A percentile compares a stretch with the other conserved stretches of the same genome.
Conservation (phyloP, 2,888 invertebrate genomes). For the Tachystola acroxantha region DNA sequence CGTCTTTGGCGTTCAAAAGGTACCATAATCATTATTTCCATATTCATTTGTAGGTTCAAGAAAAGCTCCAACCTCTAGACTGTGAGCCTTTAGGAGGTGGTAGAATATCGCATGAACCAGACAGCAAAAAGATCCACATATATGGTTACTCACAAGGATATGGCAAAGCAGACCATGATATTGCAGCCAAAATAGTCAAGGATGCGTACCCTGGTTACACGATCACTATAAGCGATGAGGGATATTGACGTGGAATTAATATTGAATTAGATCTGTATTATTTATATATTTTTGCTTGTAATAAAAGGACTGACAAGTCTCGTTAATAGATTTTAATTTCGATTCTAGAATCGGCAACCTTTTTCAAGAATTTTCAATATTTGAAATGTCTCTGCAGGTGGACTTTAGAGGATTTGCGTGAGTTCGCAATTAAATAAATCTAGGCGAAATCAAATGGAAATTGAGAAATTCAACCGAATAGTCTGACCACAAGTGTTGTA, state of each 20-base stretch:
- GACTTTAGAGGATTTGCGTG: no score
- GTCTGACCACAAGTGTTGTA: no score
- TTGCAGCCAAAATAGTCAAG: constrained; percentile 86
- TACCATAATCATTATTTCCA: no score
- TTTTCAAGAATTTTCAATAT: no score
- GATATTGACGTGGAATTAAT: constrained; percentile 83
- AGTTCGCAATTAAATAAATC: no score
- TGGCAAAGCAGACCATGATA: constrained; percentile 93
- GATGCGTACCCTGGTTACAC: constrained; percentile 85
- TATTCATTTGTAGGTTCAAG: constrained; percentile 55
- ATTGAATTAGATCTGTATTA: constrained; percentile 2
- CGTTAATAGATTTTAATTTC: no score
- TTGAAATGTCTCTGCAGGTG: no score
- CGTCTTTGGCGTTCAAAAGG: no score
- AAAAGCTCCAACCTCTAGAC: constrained; percentile 72
- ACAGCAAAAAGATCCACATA: constrained; percentile 87
- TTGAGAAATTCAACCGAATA: no score
- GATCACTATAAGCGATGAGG: constrained; percentile 91
- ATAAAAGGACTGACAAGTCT: not conserved
- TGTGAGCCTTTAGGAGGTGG: constrained; percentile 95
- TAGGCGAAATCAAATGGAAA: no score
- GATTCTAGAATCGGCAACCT: no score
- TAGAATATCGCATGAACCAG: constrained; percentile 90
- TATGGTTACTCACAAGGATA: constrained; percentile 96
- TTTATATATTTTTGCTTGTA: not conserved